Percentiles rank a stretch among this genome's conserved stretches.
Evolutionary conservation across 1,140 invertebrate genomes (phyloP).

Genomic region (Ostrea edulis): DNA sequence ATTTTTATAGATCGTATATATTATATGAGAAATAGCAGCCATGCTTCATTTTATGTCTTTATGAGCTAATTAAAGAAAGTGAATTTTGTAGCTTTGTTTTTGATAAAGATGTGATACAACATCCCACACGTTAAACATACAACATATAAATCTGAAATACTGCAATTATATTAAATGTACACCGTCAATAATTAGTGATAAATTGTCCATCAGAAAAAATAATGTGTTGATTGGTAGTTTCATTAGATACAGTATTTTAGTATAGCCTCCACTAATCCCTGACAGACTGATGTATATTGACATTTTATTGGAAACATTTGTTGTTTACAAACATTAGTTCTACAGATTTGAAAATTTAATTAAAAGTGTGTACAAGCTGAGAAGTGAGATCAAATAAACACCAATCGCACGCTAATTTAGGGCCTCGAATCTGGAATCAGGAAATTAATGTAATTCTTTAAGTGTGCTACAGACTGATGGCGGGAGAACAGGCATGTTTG

Average conservation of each 20-base stretch:
- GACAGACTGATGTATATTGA: not conserved
- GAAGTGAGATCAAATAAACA: not conserved
- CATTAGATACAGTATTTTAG: not conserved
- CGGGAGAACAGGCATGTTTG: not conserved
- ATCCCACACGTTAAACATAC: no score
- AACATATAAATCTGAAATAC: no score
- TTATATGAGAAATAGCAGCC: no score
- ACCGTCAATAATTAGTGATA: no score
- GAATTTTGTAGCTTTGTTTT: no score
- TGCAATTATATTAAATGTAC: no score
- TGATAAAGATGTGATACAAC: no score
- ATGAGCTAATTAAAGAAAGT: no score
- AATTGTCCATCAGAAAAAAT: not conserved
- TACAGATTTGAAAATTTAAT: not conserved
- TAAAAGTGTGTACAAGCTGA: not conserved
- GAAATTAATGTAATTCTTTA: not conserved
- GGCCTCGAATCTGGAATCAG: not conserved
- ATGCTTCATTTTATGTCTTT: no score
- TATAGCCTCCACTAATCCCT: not conserved
- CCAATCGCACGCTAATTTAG: not conserved
- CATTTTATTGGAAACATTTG: conserved; percentile 14
- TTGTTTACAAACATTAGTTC: not conserved
- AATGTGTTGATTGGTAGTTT: not conserved
- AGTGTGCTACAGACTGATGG: not conserved
- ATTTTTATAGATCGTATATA: not conserved